A percentile compares a stretch with the other conserved stretches of the same genome.
phyloP scores from a whole-genome alignment of 1,140 invertebrate genomes.

The Bombus pyrosoma region DNA sequence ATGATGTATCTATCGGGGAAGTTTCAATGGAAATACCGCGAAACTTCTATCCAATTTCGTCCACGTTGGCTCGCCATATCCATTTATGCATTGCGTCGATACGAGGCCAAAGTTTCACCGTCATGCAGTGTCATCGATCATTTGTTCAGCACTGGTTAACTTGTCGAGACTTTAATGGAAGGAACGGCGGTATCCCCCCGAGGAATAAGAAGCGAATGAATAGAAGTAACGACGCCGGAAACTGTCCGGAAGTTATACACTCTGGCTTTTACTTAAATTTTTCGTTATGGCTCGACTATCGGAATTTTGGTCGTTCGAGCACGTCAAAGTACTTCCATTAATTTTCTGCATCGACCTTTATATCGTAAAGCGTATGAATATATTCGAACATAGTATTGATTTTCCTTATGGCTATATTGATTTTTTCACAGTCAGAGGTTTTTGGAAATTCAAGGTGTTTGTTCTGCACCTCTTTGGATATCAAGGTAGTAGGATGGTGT shows the following conservation, averaged over 20 bases:
- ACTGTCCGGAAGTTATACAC: not conserved
- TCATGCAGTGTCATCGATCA: slow-evolving; percentile 30
- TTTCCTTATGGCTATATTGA: not conserved
- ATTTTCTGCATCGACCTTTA: not conserved
- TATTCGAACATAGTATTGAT: not conserved
- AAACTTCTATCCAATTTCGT: slow-evolving; percentile 57
- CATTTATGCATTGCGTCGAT: slow-evolving; percentile 26
- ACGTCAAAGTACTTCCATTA: not conserved
- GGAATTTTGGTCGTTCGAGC: no score
- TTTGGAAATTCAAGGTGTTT: no score
- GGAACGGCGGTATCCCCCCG: not conserved
- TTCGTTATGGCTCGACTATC: not conserved
- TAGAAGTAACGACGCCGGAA: not conserved
- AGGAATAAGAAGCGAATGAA: slow-evolving; percentile 1
- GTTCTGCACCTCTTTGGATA: no score
- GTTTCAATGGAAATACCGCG: slow-evolving; percentile 57
- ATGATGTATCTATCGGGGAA: slow-evolving; percentile 52
- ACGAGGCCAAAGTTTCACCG: not conserved
- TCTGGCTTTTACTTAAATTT: not conserved
- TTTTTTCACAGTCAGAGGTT: no score
- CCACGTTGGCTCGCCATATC: not conserved
- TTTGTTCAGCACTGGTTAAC: slow-evolving; percentile 19
- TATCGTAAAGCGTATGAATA: not conserved
- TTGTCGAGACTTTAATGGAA: slow-evolving; percentile 16
- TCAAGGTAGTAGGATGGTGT: no score